Conservation (phyloP, 1,140 invertebrate species). For the Conopomorpha cramerella region DNA sequence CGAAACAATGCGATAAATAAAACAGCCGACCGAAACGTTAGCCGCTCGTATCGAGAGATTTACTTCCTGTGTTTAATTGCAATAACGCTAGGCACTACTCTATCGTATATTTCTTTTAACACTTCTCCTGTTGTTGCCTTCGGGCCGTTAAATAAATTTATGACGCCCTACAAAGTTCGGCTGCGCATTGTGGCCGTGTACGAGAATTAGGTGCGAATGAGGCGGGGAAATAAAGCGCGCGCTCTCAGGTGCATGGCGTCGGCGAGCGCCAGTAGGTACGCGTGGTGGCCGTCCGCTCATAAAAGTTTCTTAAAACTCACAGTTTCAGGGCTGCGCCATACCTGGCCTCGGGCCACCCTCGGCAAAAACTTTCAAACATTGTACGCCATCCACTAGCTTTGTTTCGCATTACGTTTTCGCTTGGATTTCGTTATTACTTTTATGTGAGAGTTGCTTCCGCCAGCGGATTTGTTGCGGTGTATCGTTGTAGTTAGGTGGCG, state of each 20-base stretch:
- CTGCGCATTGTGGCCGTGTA: constrained; percentile 35
- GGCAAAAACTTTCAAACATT: constrained; percentile 30
- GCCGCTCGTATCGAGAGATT: constrained; percentile 58
- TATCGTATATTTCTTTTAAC: constrained; percentile 61
- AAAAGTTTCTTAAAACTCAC: constrained; percentile 53
- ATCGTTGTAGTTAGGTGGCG: too few species aligned
- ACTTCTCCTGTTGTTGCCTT: constrained; percentile 58
- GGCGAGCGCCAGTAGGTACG: too few species aligned
- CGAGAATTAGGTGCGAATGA: constrained; percentile 51
- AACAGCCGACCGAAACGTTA: constrained; percentile 42
- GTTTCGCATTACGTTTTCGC: constrained; percentile 29
- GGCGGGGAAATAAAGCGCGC: constrained; percentile 41
- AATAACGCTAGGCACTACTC: constrained; percentile 60
- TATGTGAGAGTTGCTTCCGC: too few species aligned
- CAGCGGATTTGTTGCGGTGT: too few species aligned
- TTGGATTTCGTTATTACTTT: constrained; percentile 28
- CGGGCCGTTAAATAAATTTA: constrained; percentile 60
- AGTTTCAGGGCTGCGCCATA: constrained; percentile 31
- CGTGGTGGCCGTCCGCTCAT: constrained; percentile 40
- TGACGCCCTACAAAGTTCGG: constrained; percentile 55
- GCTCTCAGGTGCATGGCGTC: constrained; percentile 47
- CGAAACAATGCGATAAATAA: constrained; percentile 59
- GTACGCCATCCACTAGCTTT: constrained; percentile 25
- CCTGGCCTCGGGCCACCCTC: constrained; percentile 33
- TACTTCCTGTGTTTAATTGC: constrained; percentile 61